Evolutionary conservation across 2,797 vertebrate species (phyloP).

Genomic region (Pteropus rufus): DNA sequence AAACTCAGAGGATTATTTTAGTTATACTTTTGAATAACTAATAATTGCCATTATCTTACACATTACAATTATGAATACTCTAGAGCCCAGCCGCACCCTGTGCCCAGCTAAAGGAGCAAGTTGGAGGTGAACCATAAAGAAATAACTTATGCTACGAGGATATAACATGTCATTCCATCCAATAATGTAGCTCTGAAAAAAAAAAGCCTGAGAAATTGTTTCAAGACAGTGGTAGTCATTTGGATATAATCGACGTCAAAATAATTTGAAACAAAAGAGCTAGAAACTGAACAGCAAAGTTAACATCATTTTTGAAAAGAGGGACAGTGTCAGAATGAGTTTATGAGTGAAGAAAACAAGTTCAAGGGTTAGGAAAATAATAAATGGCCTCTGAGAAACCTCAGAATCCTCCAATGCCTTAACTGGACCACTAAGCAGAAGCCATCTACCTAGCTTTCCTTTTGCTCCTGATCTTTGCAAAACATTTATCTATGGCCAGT

Average conservation of each 20-base stretch:
- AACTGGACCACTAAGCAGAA: neutral
- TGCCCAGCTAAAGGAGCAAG: neutral
- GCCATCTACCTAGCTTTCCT: slow-evolving; percentile 44
- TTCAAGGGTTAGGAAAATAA: slow-evolving; percentile 3
- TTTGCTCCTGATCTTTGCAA: slow-evolving; percentile 58
- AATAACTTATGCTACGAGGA: neutral
- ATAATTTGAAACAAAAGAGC: slow-evolving; percentile 31
- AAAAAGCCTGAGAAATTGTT: neutral
- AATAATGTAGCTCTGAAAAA: slow-evolving; percentile 32
- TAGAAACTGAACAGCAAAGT: neutral
- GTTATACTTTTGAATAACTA: slow-evolving; percentile 63
- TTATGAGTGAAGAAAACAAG: slow-evolving; percentile 38
- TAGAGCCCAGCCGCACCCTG: slow-evolving; percentile 22
- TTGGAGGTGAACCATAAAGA: neutral
- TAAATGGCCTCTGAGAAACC: slow-evolving; percentile 51
- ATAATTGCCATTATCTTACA: slow-evolving; percentile 72
- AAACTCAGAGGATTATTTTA: slow-evolving; percentile 55
- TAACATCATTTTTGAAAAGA: neutral
- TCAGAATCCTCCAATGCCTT: slow-evolving; percentile 46
- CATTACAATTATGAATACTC: slow-evolving; percentile 57
- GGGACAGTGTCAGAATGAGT: slow-evolving; percentile 37
- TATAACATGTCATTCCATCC: slow-evolving; percentile 13
- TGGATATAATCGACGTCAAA: slow-evolving; percentile 43
- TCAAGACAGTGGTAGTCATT: neutral
- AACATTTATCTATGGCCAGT: neutral